These are phyloP conservation scores for Brotula barbata DNA, from an alignment of 2,797 vertebrate genomes.

Conservation along the genomic window DNA sequence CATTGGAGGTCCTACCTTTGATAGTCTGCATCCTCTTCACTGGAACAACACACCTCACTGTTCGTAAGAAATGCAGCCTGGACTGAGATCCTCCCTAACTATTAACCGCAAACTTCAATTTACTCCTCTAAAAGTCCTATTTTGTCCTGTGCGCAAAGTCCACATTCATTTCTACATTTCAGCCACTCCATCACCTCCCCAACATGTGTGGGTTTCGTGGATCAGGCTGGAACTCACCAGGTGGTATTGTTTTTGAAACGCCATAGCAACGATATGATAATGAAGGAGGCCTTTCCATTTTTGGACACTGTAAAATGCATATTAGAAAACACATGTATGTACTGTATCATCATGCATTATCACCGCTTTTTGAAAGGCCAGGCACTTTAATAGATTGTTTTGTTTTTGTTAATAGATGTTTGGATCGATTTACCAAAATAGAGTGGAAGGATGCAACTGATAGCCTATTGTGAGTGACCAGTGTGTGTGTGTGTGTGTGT, in stretches of 20 bases:
- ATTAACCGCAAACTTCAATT: slow-evolving; percentile 1
- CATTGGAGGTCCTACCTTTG: slow-evolving; percentile 68
- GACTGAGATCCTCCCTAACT: slow-evolving; percentile 16
- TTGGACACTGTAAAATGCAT: slow-evolving; percentile 19
- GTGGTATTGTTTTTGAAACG: slow-evolving; percentile 53
- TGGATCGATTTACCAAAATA: background rate
- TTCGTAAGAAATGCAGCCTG: slow-evolving; percentile 31
- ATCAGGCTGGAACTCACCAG: background rate
- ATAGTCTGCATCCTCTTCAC: slow-evolving; percentile 40
- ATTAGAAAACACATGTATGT: background rate
- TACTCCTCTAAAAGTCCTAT: background rate
- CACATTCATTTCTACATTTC: slow-evolving; percentile 7
- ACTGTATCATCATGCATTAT: background rate
- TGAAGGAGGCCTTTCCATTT: slow-evolving; percentile 42
- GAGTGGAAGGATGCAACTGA: background rate
- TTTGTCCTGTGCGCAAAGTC: background rate
- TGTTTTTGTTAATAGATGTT: background rate
- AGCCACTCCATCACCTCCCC: slow-evolving; percentile 17
- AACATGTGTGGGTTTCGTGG: slow-evolving; percentile 28
- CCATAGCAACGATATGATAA: slow-evolving; percentile 76
- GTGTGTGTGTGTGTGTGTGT: background rate
- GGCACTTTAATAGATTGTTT: background rate
- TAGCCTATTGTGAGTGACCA: background rate
- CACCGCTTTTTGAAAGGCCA: background rate
- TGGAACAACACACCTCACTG: slow-evolving; percentile 44